Base-by-base conservation (phyloP, 2,113 vertebrate species). In the Callipepla californica region DNA sequence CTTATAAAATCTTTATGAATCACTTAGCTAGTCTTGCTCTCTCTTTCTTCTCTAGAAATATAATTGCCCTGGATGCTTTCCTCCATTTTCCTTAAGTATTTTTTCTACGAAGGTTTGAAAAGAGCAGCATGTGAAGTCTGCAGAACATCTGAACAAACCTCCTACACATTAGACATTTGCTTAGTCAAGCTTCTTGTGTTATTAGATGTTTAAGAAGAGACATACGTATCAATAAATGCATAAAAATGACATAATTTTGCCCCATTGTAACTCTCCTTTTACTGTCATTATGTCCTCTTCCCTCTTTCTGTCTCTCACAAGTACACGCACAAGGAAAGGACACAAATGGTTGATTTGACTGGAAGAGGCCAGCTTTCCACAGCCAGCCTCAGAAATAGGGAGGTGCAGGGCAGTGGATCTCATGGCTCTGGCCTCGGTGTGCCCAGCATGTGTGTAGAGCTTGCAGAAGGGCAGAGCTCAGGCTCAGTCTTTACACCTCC, bases 1-100 rank as follows among this genome's bases (percentile, higher is more conserved):
- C 95, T 96, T 95, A 98, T 98, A 96, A 98, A 98, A 98, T 98
- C 98, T 98, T 98, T 97, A 98, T 97, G 95, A 91, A 96, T 97
- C 93, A 96, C 97, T 98, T 96, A 97, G 86, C 90, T 93, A 95
- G 80, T 96, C 85, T 97, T 47, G 86, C 87, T 92, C 55, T 89
- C 67, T 74, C 55, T 90, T 92, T 93, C 61, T 96, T 94, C 92
- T 96, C 76, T 92, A 92, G 97, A 95, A 97, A 95, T 96, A 91
- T 83, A 97, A 93, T 96, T 96, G 92, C 80, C 82, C 59, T 92
- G 82, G 92, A 94, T 93, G 86, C 12, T 88, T 95, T 80, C 96
- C 55, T 92, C 65, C 40, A n/a, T 93, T 97, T 95, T 96, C 59
- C 69, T 91, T 92, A 97, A 96, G 96, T 95, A 96, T 84, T 78